A percentile compares a stretch with the other conserved stretches of the same genome.
Conservation (phyloP, 2,888 invertebrate genomes). For the Heteropelma amictum region DNA sequence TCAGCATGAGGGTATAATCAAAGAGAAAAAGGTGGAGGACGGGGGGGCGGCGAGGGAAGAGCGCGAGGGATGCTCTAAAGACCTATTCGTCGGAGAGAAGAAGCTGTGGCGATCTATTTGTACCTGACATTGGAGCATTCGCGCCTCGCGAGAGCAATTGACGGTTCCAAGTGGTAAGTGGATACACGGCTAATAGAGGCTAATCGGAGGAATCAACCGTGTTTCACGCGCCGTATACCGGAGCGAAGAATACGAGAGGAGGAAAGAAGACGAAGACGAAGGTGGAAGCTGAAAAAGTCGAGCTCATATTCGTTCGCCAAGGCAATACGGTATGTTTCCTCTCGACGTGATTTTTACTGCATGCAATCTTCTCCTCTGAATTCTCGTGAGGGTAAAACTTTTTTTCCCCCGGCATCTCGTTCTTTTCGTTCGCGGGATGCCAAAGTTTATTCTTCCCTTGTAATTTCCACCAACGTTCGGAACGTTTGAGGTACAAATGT, state of each 20-base stretch:
- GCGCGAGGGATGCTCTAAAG: conserved; percentile 54
- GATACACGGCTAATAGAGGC: conserved; percentile 68
- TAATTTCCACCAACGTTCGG: conserved; percentile 76
- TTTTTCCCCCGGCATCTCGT: conserved; percentile 12
- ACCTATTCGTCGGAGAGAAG: conserved; percentile 51
- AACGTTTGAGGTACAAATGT: conserved; percentile 71
- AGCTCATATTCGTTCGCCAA: background rate
- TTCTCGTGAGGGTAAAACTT: background rate
- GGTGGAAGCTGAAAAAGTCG: background rate
- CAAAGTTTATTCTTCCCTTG: conserved; percentile 60
- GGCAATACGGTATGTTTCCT: conserved; percentile 31
- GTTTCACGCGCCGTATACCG: conserved; percentile 63
- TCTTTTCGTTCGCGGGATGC: background rate
- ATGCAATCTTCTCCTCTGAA: conserved; percentile 49
- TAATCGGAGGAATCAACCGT: conserved; percentile 69
- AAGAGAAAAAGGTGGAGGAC: no score
- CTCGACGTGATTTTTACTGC: conserved; percentile 62
- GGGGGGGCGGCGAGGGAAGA: no score
- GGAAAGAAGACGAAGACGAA: conserved; percentile 9
- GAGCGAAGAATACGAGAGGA: conserved; percentile 23
- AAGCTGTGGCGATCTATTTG: conserved; percentile 23
- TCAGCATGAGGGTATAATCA: conserved; percentile 57
- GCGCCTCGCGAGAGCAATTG: conserved; percentile 62
- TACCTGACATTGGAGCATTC: background rate
- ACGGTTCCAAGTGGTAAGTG: conserved; percentile 67